Conservation (phyloP, 2,888 invertebrate genomes). For the Pammene fasciana region DNA sequence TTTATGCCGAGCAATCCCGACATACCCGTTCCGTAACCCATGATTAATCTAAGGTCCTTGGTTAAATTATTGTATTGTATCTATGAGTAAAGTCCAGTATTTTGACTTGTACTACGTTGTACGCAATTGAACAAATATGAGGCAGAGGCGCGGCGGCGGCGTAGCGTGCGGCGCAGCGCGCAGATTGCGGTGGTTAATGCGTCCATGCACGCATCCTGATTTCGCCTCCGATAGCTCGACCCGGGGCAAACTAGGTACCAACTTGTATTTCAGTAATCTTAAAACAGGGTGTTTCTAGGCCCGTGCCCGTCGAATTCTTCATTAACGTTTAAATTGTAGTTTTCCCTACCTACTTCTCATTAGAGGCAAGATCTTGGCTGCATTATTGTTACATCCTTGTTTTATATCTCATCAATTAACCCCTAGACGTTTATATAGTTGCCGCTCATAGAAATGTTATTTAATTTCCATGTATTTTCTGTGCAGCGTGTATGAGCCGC, state of each 20-base stretch:
- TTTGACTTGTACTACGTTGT: too few relatives aligned
- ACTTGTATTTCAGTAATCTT: neutral
- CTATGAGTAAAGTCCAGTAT: too few relatives aligned
- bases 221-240: neutral
- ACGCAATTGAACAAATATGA: too few relatives aligned
- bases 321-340: too few relatives aligned
- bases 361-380: neutral
- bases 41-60: too few relatives aligned
- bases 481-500: neutral
- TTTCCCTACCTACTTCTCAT: neutral
- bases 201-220: constrained; percentile 19
- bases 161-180: constrained; percentile 26
- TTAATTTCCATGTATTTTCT: neutral
- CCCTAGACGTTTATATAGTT: neutral
- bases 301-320: too few relatives aligned
- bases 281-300: too few relatives aligned
- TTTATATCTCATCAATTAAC: neutral
- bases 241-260: neutral
- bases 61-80: too few relatives aligned
- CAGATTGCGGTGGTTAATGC: constrained; percentile 14
- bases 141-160: too few relatives aligned
- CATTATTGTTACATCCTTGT: neutral
- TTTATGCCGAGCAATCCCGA: too few relatives aligned
- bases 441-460: neutral
- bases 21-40: too few relatives aligned